Evolutionary conservation across 2,113 vertebrate species (phyloP).

Genomic region (Kryptolebias marmoratus): DNA sequence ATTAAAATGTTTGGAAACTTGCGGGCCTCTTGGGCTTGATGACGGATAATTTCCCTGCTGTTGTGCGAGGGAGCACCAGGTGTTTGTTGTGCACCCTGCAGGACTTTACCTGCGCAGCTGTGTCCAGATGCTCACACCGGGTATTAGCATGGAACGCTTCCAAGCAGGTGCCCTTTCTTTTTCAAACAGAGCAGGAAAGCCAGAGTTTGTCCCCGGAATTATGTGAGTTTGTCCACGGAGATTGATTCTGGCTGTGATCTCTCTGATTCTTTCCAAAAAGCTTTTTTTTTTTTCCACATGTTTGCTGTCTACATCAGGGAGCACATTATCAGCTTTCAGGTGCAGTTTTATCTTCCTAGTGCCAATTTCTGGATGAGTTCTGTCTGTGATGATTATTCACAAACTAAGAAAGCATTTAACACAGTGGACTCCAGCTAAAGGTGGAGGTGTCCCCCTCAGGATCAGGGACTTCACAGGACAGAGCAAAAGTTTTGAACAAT

Average conservation of each 20-base stretch:
- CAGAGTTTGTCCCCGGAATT: constrained; percentile 58
- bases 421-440: constrained; percentile 55
- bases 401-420: constrained; percentile 26
- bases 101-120: constrained; percentile 74
- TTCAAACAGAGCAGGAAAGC: constrained; percentile 47
- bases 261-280: constrained; percentile 47
- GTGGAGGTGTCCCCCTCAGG: not conserved
- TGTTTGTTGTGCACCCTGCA: constrained; percentile 56
- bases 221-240: constrained; percentile 59
- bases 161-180: constrained; percentile 66
- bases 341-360: too few species aligned
- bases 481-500: too few species aligned
- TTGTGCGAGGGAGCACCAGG: constrained; percentile 1
- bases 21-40: too few species aligned
- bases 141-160: constrained; percentile 75
- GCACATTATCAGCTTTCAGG: not conserved
- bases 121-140: constrained; percentile 70
- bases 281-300: not conserved
- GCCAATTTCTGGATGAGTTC: constrained; percentile 52
- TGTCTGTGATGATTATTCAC: constrained; percentile 34
- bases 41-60: too few species aligned
- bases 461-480: not conserved
- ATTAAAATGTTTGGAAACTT: too few species aligned
- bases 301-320: not conserved
- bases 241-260: constrained; percentile 36